Conservation (phyloP, 2,888 invertebrate genomes). For the Rotaria socialis region DNA sequence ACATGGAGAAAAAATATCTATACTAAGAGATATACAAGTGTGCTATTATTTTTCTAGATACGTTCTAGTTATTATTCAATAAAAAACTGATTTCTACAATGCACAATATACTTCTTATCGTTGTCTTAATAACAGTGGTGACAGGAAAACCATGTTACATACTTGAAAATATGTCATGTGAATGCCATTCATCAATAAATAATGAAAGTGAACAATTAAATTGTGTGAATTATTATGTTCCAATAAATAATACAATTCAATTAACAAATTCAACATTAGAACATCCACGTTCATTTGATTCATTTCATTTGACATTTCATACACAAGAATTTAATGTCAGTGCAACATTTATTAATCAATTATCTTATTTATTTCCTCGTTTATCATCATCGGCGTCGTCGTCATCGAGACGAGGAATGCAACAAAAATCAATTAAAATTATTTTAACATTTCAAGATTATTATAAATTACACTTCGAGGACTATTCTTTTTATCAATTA, state of each 20-base stretch:
- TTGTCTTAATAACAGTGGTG: not conserved
- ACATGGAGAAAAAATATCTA: not conserved
- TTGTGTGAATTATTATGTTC: not conserved
- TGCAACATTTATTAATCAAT: not conserved
- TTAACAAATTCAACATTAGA: not conserved
- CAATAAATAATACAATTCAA: not conserved
- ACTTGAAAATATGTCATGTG: constrained; percentile 6
- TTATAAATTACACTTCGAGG: not conserved
- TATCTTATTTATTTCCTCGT: constrained; percentile 37
- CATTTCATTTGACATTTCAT: constrained; percentile 6
- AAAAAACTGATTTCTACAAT: not conserved
- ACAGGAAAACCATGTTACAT: not conserved
- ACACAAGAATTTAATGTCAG: not conserved
- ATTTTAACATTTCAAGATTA: not conserved
- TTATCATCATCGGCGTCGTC: not conserved
- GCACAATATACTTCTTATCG: not conserved
- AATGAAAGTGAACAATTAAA: not conserved
- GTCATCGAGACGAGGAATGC: not conserved
- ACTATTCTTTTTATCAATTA: constrained; percentile 15
- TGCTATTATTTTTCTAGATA: not conserved
- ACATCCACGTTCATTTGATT: not conserved
- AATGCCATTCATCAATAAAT: constrained; percentile 5
- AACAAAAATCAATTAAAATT: not conserved
- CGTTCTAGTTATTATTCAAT: not conserved
- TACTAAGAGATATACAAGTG: not conserved